These are phyloP conservation scores for Tiaroga cobitis DNA, from an alignment of 2,797 vertebrate genomes.

Conservation along the genomic window DNA sequence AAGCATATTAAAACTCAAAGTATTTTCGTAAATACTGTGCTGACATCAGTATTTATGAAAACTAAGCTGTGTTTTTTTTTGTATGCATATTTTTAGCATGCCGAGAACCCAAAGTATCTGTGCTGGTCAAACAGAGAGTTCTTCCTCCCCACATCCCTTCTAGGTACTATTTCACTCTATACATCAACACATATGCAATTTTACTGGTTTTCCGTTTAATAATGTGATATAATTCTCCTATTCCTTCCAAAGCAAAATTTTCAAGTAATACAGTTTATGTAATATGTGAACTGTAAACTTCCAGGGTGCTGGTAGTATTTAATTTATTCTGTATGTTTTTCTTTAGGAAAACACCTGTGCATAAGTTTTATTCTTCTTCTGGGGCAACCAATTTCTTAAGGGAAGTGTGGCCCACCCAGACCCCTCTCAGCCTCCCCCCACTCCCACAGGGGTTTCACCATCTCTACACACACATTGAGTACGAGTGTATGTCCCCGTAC, in stretches of 20 bases:
- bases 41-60: neutral
- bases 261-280: neutral
- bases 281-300: neutral
- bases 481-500: constrained; percentile 89
- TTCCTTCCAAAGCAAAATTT: neutral
- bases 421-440: constrained; percentile 75
- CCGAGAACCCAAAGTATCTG: constrained; percentile 94
- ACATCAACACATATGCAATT: neutral
- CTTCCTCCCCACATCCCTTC: constrained; percentile 86
- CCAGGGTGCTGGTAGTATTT: neutral
- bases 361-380: constrained; percentile 86
- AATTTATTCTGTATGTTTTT: neutral
- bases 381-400: constrained; percentile 74
- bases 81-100: constrained; percentile 80
- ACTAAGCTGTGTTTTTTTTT: neutral
- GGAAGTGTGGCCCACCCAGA: constrained; percentile 80
- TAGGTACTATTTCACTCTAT: constrained; percentile 74
- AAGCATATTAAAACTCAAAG: neutral
- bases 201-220: neutral
- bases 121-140: constrained; percentile 90
- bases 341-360: constrained; percentile 90
- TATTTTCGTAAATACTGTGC: neutral
- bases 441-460: constrained; percentile 88
- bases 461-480: constrained; percentile 92
- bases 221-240: neutral